Base-by-base conservation (phyloP, 2,797 vertebrate species). In the Catamblyrhynchus diadema region DNA sequence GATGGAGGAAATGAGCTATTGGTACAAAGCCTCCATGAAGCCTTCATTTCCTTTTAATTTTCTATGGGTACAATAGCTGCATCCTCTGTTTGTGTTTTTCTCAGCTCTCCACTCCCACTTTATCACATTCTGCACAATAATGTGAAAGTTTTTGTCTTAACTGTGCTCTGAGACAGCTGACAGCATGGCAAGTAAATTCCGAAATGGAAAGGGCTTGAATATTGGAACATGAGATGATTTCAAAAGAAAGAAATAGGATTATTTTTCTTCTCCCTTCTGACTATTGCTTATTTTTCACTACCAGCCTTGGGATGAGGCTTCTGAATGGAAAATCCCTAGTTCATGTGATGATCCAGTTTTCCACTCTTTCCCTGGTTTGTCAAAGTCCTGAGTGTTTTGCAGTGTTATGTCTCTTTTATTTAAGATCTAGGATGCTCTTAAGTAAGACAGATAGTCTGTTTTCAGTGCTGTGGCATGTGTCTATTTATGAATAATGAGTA, bases 381-480 rank as follows among this genome's bases (percentile, higher is more conserved):
- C 14, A 47, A 77, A 94, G 45, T 42, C 39, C 56, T 41, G 64
- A 73, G 33, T 6, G 4, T 62, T 48, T 67, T 71, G 25, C 41
- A 41, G 18, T 74, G 48, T 88, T 94, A 33, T 35, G 51, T 88
- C 61, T 48, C 59, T 66, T 92, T 95, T 65, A 67, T 94, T 94
- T 66, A 88, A 75, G 96, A 73, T 75, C 80, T 65, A 57, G 75
- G 69, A 45, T 61, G 71, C 48, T 67, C 60, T 81, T 81, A 54
- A 95, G 91, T 81, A 88, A 97, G 94, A 96, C 14, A 83, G 93
- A 94, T 82, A 60, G 69, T 81, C 57, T 87, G 56, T 94, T 91
- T 79, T 62, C 60, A 59, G 73, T 30, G 44, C 51, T 78, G 57
- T 73, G 94, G 24, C 88, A 57, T 65, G n/a, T 44, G 39, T 81